Percentiles rank a stretch among this genome's conserved stretches.
Conservation (phyloP, 1,140 invertebrate species). For the Pygmarrhopalites habei region DNA sequence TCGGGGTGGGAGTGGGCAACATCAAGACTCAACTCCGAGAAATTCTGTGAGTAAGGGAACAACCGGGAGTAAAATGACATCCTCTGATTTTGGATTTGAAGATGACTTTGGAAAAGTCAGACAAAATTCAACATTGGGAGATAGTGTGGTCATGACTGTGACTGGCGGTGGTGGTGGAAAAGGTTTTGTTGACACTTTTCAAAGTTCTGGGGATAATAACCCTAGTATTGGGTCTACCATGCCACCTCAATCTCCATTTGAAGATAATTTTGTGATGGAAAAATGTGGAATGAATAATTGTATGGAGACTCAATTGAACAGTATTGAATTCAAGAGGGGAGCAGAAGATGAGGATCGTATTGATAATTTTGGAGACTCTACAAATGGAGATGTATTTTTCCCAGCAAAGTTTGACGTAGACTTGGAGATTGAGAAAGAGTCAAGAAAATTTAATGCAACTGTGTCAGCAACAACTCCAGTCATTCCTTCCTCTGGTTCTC, state of each 20-base stretch:
- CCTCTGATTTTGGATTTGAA: conserved; percentile 21
- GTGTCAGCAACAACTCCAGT: too few species aligned
- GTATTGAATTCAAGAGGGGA: conserved; percentile 19
- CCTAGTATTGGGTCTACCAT: too few species aligned
- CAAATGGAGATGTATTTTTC: conserved; percentile 24
- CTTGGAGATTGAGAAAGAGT: background rate
- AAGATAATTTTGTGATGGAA: conserved; percentile 33
- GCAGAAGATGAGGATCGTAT: background rate
- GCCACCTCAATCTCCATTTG: conserved; percentile 36
- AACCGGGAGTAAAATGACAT: background rate
- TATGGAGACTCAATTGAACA: background rate
- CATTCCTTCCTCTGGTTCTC: background rate
- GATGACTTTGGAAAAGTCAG: too few species aligned
- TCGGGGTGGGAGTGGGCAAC: too few species aligned
- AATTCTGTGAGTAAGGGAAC: too few species aligned
- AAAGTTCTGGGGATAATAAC: too few species aligned
- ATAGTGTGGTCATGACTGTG: too few species aligned
- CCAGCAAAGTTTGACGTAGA: conserved; percentile 30
- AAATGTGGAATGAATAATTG: background rate
- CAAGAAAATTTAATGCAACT: background rate
- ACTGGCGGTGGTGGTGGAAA: too few species aligned
- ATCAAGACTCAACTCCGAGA: too few species aligned
- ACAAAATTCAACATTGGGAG: too few species aligned
- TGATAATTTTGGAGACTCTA: background rate
- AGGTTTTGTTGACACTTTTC: too few species aligned